Conservation (phyloP, 2,888 invertebrate genomes). For the Leptinotarsa juncta region DNA sequence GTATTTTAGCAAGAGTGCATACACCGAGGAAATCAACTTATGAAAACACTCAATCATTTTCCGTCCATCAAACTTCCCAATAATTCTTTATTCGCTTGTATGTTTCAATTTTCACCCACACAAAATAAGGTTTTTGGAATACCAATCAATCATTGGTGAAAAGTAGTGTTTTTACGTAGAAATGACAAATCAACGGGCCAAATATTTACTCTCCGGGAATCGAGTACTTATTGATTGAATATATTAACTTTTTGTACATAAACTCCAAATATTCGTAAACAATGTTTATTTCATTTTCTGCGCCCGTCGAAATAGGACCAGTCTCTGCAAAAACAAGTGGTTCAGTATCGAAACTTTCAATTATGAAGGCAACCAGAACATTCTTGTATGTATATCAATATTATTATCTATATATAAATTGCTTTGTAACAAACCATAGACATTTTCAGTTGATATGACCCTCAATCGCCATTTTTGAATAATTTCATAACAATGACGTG, state of each 20-base stretch:
- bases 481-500: no score
- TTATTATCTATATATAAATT: no score
- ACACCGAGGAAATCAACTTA: not conserved
- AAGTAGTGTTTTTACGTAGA: not conserved
- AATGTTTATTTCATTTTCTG: not conserved
- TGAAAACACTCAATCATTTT: not conserved
- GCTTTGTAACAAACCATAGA: no score
- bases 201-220: not conserved
- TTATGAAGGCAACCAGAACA: not conserved
- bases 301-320: not conserved
- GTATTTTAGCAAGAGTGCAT: not conserved
- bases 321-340: not conserved
- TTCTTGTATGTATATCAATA: no score
- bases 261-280: not conserved
- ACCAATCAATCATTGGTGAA: not conserved
- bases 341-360: not conserved
- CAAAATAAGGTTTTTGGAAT: not conserved
- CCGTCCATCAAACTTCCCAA: not conserved
- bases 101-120: not conserved
- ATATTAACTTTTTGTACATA: not conserved
- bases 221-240: constrained; percentile 1
- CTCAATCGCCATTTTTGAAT: no score
- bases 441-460: no score
- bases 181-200: not conserved
- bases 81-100: not conserved